Conservation (phyloP, 2,113 vertebrate genomes). For the Chinchilla lanigera region DNA sequence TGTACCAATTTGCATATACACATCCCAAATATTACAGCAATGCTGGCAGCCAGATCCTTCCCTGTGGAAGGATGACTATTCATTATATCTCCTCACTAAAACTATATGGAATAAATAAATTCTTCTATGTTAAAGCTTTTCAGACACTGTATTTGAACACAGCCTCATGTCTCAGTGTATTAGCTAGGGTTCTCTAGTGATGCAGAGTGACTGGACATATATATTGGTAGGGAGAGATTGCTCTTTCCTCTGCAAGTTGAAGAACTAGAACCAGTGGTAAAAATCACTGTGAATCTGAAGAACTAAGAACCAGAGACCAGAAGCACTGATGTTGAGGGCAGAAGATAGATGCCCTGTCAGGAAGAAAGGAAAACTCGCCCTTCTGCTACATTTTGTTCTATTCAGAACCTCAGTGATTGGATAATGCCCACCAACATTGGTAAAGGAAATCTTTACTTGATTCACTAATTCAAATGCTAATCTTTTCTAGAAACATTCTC, state of each 20-base stretch:
- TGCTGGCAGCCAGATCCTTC: background rate
- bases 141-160: background rate
- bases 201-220: background rate
- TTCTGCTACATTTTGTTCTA: background rate
- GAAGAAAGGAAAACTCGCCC: background rate
- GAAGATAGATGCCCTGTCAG: background rate
- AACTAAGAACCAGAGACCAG: background rate
- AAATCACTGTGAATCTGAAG: background rate
- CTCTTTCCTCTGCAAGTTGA: background rate
- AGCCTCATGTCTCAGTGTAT: background rate
- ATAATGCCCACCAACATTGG: background rate
- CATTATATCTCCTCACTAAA: background rate
- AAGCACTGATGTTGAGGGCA: background rate
- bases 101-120: background rate
- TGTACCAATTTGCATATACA: background rate
- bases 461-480: background rate
- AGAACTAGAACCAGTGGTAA: background rate
- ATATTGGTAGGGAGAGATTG: background rate
- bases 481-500: background rate
- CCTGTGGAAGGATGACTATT: background rate
- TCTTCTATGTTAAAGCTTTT: conserved; percentile 4
- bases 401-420: background rate
- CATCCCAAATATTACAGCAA: background rate
- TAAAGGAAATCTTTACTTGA: background rate
- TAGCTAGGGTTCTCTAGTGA: background rate